Conservation (phyloP, 2,888 invertebrate species). For the Rotaria macrura region DNA sequence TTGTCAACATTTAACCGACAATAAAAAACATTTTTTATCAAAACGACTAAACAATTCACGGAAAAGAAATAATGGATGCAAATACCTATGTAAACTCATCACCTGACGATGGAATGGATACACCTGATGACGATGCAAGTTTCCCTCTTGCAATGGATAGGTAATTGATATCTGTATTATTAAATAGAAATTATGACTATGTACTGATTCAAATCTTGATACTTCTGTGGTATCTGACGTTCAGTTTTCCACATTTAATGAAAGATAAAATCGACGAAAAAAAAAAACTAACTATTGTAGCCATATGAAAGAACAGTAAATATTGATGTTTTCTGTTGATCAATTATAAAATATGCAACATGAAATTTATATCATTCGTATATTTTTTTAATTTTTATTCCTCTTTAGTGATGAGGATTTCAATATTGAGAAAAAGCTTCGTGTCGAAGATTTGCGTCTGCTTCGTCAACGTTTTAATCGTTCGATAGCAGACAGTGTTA, state of each 20-base stretch:
- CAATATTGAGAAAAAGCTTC: background rate
- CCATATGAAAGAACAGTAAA: background rate
- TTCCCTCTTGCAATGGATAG: background rate
- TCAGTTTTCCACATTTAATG: background rate
- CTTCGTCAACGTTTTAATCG: background rate
- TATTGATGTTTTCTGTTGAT: background rate
- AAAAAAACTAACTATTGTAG: too few relatives aligned
- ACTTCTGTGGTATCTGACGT: background rate
- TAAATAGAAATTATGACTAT: background rate
- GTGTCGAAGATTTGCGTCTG: background rate
- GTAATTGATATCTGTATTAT: background rate
- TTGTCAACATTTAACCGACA: background rate
- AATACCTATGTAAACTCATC: background rate
- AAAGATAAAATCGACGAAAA: background rate
- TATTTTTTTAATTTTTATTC: too few relatives aligned
- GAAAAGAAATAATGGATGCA: background rate
- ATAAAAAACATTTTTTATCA: background rate
- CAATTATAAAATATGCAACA: background rate
- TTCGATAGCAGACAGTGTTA: too few relatives aligned
- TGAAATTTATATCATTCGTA: too few relatives aligned
- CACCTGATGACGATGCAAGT: background rate
- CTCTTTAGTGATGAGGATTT: background rate
- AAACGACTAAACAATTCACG: background rate
- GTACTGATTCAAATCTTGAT: background rate
- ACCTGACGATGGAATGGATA: background rate